A percentile compares a stretch with the other conserved stretches of the same genome.
phyloP scores from a whole-genome alignment of 2,888 invertebrate species.

The Chesias legatella region DNA sequence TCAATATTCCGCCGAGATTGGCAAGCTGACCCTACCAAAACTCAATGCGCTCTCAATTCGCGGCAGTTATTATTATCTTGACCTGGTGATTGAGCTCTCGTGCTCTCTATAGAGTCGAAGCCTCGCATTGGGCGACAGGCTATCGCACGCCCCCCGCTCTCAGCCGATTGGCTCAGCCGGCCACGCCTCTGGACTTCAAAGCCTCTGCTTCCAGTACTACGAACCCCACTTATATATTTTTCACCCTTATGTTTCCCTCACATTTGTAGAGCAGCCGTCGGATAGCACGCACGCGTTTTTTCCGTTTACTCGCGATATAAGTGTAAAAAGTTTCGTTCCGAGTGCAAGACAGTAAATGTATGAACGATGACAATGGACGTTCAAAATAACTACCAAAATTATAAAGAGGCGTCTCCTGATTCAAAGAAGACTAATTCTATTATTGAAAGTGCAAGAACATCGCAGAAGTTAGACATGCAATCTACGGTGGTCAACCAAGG shows the following conservation, averaged over 20 bases:
- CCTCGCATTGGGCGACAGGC: slow-evolving; percentile 55
- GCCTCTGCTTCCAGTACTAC: slow-evolving; percentile 71
- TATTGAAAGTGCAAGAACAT: slow-evolving; percentile 75
- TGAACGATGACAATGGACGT: slow-evolving; percentile 86
- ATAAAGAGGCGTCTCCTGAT: slow-evolving; percentile 72
- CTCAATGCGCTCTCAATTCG: slow-evolving; percentile 79
- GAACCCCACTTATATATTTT: slow-evolving; percentile 78
- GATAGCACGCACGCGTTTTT: slow-evolving; percentile 69
- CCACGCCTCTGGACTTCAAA: slow-evolving; percentile 67
- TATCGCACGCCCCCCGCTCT: slow-evolving; percentile 63
- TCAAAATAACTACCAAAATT: slow-evolving; percentile 75
- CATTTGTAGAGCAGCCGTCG: slow-evolving; percentile 68
- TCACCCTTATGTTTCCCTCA: slow-evolving; percentile 73
- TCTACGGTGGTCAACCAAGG: slow-evolving; percentile 53
- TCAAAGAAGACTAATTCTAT: slow-evolving; percentile 67
- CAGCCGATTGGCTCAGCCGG: slow-evolving; percentile 56
- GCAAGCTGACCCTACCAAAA: slow-evolving; percentile 73
- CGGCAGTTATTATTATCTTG: slow-evolving; percentile 78
- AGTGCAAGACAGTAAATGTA: slow-evolving; percentile 63
- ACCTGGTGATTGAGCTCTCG: slow-evolving; percentile 78
- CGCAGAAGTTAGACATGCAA: slow-evolving; percentile 66
- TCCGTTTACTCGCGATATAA: slow-evolving; percentile 60
- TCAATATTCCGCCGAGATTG: slow-evolving; percentile 65
- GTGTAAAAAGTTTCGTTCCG: slow-evolving; percentile 68
- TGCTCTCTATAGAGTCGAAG: slow-evolving; percentile 58